Percentiles rank a stretch among this genome's conserved stretches.
Conservation (phyloP, 2,797 vertebrate species). For the Chelon labrosus region DNA sequence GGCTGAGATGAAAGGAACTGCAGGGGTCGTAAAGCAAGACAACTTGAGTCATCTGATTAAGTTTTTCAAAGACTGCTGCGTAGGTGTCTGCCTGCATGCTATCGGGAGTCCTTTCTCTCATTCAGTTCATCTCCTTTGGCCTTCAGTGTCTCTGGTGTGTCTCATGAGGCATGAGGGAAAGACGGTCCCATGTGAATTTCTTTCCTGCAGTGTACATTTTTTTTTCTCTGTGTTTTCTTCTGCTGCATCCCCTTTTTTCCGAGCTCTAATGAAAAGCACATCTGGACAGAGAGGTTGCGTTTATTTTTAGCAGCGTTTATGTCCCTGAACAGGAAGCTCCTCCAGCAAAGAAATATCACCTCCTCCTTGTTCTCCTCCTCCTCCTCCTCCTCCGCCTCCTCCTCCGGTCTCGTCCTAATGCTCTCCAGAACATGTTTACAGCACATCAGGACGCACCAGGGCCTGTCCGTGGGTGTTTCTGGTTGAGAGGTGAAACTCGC, state of each 20-base stretch:
- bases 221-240: conserved; percentile 24
- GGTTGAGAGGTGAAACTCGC: conserved; percentile 53
- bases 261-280: conserved; percentile 74
- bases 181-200: not conserved
- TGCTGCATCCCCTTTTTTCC: conserved; percentile 35
- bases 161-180: not conserved
- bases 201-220: conserved; percentile 14
- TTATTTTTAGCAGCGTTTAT: conserved; percentile 86
- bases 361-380: conserved; percentile 55
- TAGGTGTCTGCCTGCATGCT: not conserved
- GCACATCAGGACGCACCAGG: conserved; percentile 52
- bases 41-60: conserved; percentile 23
- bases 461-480: conserved; percentile 57
- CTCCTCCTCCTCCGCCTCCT: conserved; percentile 52
- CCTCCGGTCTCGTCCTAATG: conserved; percentile 63
- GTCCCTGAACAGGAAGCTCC: conserved; percentile 80
- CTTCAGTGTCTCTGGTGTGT: conserved; percentile 16
- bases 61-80: conserved; percentile 26
- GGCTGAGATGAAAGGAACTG: conserved; percentile 31
- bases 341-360: conserved; percentile 72
- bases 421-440: conserved; percentile 76
- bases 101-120: not conserved
- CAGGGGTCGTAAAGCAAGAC: conserved; percentile 30
- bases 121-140: conserved; percentile 10
- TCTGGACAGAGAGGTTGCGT: conserved; percentile 72